A percentile compares a stretch with the other conserved stretches of the same genome.
Evolutionary conservation across 1,140 invertebrate genomes (phyloP).

Genomic region (Drosophila gunungcola): DNA sequence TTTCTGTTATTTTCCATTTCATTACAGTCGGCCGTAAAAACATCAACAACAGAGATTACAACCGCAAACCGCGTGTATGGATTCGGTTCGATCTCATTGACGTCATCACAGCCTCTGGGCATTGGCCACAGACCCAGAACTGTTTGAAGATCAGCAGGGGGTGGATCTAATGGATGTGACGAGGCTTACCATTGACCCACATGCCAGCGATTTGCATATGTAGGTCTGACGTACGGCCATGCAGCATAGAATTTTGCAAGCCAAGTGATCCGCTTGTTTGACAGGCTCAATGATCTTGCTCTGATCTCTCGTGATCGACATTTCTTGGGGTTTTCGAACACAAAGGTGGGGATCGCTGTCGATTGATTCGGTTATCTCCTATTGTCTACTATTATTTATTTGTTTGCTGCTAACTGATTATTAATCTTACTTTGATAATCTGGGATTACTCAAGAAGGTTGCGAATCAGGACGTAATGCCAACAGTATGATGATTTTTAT

Average conservation of each 20-base stretch:
- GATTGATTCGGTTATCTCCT: conserved; percentile 1
- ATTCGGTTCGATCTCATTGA: conserved; percentile 45
- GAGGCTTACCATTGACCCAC: conserved; percentile 58
- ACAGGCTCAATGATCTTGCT: conserved; percentile 26
- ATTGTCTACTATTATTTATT: neutral
- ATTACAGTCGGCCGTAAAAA: conserved; percentile 51
- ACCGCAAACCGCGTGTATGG: conserved; percentile 20
- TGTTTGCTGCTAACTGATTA: neutral
- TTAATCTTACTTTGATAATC: too few relatives aligned
- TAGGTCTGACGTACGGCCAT: conserved; percentile 13
- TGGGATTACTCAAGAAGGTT: neutral
- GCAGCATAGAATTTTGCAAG: conserved; percentile 11
- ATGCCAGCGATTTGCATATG: conserved; percentile 39
- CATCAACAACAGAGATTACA: conserved; percentile 55
- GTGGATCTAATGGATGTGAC: conserved; percentile 11
- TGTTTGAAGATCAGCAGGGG: conserved; percentile 2
- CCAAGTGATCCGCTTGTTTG: conserved; percentile 13
- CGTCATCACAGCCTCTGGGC: conserved; percentile 49
- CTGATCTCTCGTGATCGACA: conserved; percentile 2
- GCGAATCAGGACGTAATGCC: too few relatives aligned
- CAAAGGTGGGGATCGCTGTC: neutral
- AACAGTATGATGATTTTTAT: too few relatives aligned
- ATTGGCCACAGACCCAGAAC: conserved; percentile 44
- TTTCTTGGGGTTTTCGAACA: neutral
- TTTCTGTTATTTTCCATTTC: conserved; percentile 81